Base-by-base conservation (phyloP, 2,888 invertebrate species). In the Sarcophaga rosellei region DNA sequence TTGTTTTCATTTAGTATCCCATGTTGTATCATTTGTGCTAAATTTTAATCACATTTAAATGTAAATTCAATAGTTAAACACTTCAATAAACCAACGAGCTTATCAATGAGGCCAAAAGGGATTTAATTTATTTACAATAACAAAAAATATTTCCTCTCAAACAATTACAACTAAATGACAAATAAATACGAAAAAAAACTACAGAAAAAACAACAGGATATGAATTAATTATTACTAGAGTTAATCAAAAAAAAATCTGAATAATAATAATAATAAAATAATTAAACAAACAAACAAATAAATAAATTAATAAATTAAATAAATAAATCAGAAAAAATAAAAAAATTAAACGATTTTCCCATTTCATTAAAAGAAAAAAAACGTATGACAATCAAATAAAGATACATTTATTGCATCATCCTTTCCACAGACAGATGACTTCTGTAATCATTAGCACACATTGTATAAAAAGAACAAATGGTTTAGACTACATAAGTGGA, bases 181-280 rank as follows among this genome's bases (percentile, higher is more conserved):
- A 80, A 53, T 53, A 17, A 53, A 17, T 15, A 5, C 21, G 21
- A 25, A 15, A 35, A 35, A 35, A 35, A 35, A 35, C 8, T 35
- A 35, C 8, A 35, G 8, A 35, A 35, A 53, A 74, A 61, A 68
- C 35, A 66, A 11, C 45, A 63, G 59, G 15, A n/a, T 70, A 23
- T 70, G 68, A 81, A 62, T 75, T 69, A 57, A 75, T 81, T 69
- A 75, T 15, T 44, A 69, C 68, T 69, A 35, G 17, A 74, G 35
- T 69, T 69, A 62, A 69, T 75, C 47, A 35, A 35, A 35, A 35
- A 25, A 35, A 35, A 35, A 35, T 35, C 35, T 35, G 35, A 35
- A 35, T 2, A 8, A 35, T 35, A 35, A 35, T 35, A 35, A 35
- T 25, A 25, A 25, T 35, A 12, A 68, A 81, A 17, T 61, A 17